Percentiles rank a stretch among this genome's conserved stretches.
These are phyloP conservation scores for Molanna angustata DNA, from an alignment of 2,888 invertebrate species.

Conservation along the genomic window DNA sequence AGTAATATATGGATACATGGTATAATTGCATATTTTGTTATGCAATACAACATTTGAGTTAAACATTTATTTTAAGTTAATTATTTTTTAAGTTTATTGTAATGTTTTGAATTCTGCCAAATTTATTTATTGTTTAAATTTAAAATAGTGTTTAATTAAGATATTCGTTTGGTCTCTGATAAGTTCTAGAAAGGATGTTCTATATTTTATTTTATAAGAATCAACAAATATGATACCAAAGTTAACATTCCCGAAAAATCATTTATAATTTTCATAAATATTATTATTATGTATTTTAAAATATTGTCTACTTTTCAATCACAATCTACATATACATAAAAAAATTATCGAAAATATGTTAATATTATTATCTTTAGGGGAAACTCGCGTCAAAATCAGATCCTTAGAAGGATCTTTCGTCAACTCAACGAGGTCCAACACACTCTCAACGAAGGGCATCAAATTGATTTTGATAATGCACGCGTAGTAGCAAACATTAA, in stretches of 20 bases:
- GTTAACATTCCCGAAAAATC: conserved; percentile 64
- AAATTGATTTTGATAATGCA: no score
- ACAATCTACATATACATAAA: no score
- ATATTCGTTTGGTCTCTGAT: conserved; percentile 7
- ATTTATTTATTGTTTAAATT: conserved; percentile 31
- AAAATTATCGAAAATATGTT: no score
- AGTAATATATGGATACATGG: background rate
- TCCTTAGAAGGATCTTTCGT: no score
- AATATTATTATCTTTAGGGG: no score
- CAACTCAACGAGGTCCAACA: no score
- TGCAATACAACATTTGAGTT: no score
- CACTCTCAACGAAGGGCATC: no score
- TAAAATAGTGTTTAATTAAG: conserved; percentile 15
- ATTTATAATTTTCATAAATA: conserved; percentile 13
- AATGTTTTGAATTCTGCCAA: conserved; percentile 24
- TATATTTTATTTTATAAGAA: conserved; percentile 26
- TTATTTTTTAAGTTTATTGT: conserved; percentile 11
- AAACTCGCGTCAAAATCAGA: no score
- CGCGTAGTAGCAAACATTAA: no score
- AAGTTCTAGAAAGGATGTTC: conserved; percentile 15
- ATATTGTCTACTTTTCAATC: conserved; percentile 1
- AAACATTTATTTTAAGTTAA: no score
- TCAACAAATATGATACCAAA: conserved; percentile 56
- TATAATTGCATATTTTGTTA: conserved; percentile 6
- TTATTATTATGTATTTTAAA: conserved; percentile 10